These are phyloP conservation scores for Diphyllodes magnificus DNA, from an alignment of 2,113 vertebrate genomes.

Conservation along the genomic window DNA sequence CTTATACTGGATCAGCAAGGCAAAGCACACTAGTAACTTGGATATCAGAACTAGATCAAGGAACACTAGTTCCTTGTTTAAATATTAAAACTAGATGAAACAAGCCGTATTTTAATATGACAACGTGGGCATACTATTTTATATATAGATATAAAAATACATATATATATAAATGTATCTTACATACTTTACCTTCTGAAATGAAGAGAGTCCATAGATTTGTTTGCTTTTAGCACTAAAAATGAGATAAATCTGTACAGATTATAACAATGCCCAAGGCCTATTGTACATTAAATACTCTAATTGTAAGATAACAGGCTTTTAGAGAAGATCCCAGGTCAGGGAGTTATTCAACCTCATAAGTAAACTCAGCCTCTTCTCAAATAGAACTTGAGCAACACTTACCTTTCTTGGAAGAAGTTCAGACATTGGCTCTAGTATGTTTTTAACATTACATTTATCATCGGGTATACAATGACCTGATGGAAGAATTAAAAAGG, in stretches of 20 bases:
- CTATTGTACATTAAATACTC: background rate
- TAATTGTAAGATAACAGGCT: background rate
- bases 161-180: no score
- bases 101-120: background rate
- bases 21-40: background rate
- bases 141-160: no score
- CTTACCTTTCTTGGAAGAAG: constrained; percentile 60
- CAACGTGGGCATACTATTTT: background rate
- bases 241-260: background rate
- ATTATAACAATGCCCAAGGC: background rate
- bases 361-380: background rate
- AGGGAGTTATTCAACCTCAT: background rate
- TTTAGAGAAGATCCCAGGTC: background rate
- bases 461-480: background rate
- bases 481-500: background rate
- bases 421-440: background rate
- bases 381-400: background rate
- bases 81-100: background rate
- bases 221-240: background rate
- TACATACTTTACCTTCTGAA: background rate
- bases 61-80: background rate
- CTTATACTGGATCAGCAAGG: background rate
- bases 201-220: background rate
- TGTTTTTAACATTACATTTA: background rate
- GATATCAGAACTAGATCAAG: background rate